A percentile compares a stretch with the other conserved stretches of the same genome.
Evolutionary conservation across 1,140 invertebrate species (phyloP).

Genomic region (Phymorhynchus buccinoides): DNA sequence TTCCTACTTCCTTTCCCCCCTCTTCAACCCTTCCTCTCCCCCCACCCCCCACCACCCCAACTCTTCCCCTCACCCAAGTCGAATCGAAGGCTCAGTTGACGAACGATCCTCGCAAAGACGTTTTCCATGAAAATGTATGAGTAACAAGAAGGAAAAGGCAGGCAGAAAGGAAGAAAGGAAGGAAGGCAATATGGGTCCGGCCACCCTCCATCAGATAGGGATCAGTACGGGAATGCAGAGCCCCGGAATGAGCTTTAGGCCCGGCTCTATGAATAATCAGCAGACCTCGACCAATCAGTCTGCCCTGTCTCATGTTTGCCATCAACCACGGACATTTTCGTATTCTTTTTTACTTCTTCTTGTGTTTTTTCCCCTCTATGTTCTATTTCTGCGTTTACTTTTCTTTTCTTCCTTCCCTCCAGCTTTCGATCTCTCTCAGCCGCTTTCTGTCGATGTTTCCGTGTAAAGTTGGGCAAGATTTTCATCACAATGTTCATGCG

Average conservation of each 20-base stretch:
- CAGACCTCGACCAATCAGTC: neutral
- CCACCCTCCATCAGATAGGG: neutral
- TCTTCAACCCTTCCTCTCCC: too few relatives aligned
- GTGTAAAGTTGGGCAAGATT: too few relatives aligned
- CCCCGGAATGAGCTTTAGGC: neutral
- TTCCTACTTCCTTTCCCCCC: too few relatives aligned
- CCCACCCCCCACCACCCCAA: too few relatives aligned
- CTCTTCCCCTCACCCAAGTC: too few relatives aligned
- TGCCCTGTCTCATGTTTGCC: neutral
- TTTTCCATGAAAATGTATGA: constrained; percentile 8
- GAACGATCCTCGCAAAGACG: neutral
- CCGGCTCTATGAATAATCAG: constrained; percentile 11
- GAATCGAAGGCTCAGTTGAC: too few relatives aligned
- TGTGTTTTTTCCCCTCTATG: too few relatives aligned
- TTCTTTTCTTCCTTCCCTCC: too few relatives aligned
- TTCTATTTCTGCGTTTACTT: too few relatives aligned
- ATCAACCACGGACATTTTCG: neutral
- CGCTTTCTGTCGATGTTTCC: neutral
- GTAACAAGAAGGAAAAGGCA: neutral
- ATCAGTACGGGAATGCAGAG: neutral
- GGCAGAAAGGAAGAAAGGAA: neutral
- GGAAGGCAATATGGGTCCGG: neutral
- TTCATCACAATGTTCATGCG: too few relatives aligned
- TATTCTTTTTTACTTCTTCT: neutral
- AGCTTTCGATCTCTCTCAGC: neutral